Base-by-base conservation (phyloP, 2,797 vertebrate species). In the Scarus forsteni region DNA sequence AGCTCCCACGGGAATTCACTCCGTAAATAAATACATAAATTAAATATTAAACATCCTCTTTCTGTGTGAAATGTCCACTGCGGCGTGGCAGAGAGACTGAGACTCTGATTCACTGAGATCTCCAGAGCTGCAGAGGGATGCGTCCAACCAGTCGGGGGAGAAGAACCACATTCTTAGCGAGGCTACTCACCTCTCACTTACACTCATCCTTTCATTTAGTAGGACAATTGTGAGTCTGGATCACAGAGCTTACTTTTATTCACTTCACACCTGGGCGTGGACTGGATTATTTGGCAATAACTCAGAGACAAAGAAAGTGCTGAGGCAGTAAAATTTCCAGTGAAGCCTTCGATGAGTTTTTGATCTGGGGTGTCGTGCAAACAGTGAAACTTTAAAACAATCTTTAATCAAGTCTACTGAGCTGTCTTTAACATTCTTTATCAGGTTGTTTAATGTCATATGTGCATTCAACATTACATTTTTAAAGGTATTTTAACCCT, bases 131-230 rank as follows among this genome's bases (percentile, higher is more conserved):
- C 15, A 0, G 10, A 11, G 14, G 18, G 44, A 54, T 39, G 46
- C 42, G 70, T 62, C 60, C 18, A 70, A 91, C 85, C 77, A 40
- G 90, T 83, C 10, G 0, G 61, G 60, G 56, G 3, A 56, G 74
- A 67, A 38, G 45, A 48, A 15, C 76, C 18, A 43, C 85, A 91
- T 92, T 91, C 82, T 71, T 61, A 0, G 5, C 27, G 9, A 16
- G 2, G 62, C 38, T 58, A n/a, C 76, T 73, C 75, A 74, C 68
- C 46, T 38, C 16, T 57, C 27, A 51, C 49, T 36, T 27, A 40
- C 68, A 51, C 64, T 45, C 43, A 57, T 45, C 27, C 51, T 43
- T 14, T 56, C 54, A 69, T 11, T 27, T 42, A 11, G 11, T n/a
- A 49, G 44, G 8, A 49, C 14, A 49, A 8, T n/a, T 12, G 39